Conservation (phyloP, 2,888 invertebrate genomes). For the Erebia epiphron region DNA sequence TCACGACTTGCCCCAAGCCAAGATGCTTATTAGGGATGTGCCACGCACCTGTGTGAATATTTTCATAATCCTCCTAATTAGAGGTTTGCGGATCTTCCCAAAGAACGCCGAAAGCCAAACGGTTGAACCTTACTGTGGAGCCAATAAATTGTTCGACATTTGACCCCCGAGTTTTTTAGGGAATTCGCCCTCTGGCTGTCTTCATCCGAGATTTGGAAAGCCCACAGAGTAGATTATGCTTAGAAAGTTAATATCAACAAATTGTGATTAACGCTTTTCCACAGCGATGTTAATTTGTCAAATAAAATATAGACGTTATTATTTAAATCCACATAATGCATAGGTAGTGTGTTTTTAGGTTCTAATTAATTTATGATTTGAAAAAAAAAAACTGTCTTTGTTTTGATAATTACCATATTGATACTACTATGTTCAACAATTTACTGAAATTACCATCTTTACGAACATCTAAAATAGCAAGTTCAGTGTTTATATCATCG, state of each 20-base stretch:
- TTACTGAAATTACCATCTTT: too few species aligned
- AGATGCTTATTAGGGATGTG: slow-evolving; percentile 78
- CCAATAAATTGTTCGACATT: slow-evolving; percentile 83
- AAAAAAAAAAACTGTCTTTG: too few species aligned
- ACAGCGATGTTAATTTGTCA: background rate
- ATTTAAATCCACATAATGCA: background rate
- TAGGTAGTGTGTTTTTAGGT: too few species aligned
- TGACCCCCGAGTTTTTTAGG: slow-evolving; percentile 77
- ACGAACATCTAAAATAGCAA: background rate
- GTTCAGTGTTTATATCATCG: background rate
- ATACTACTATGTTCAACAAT: background rate
- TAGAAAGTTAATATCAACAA: background rate
- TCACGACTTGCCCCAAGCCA: slow-evolving; percentile 78
- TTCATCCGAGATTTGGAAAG: slow-evolving; percentile 56
- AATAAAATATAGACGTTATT: background rate
- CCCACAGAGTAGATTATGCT: slow-evolving; percentile 54
- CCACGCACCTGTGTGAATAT: slow-evolving; percentile 82
- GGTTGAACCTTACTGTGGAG: slow-evolving; percentile 76
- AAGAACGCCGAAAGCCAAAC: slow-evolving; percentile 71
- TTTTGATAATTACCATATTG: too few species aligned
- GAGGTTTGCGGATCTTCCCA: slow-evolving; percentile 81
- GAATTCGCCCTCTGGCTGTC: slow-evolving; percentile 74
- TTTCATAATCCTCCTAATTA: slow-evolving; percentile 82
- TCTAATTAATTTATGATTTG: too few species aligned
- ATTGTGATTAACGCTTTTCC: background rate